Base-by-base conservation (phyloP, 2,797 vertebrate species). In the Sebastolobus alascanus region DNA sequence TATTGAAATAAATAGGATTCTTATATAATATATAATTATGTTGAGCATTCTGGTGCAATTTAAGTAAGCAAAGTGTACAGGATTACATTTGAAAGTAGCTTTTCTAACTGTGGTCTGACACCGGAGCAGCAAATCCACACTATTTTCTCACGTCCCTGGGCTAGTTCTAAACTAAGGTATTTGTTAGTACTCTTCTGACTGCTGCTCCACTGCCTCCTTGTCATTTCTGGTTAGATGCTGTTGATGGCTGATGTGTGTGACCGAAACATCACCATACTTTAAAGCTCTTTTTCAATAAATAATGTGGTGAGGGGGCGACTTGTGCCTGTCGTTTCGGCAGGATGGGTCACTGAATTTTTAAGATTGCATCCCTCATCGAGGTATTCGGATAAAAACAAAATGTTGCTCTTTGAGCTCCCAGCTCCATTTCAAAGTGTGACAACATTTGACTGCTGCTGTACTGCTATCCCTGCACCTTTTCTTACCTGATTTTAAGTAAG, bases 231-330 rank as follows among this genome's bases (percentile, higher is more conserved):
- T 88, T 84, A 85, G 67, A 52, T 4, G 37, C 12, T n/a, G 20
- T 70, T 75, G 31, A 73, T 43, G 65, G 59, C 22, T 85, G 83
- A 80, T 56, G 52, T n/a, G 69, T 77, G 68, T 66, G 88, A 82
- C 83, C 22, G 40, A 85, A 87, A 77, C 82, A 77, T 70, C 59
- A 55, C 59, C 70, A 61, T 65, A 77, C 73, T 86, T 75, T 66
- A 37, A 82, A 82, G 52, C 52, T 61, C 38, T 71, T 69, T 68
- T 79, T 87, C 18, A 80, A 88, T 88, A 83, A 90, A 83, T 85
- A 69, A 83, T 83, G 67, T 14, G 59, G 33, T 11, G 12, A 68
- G 59, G 46, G 61, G 68, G 18, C 1, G 25, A 59, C 52, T 59
- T 55, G 40, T 63, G 75, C 66, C 66, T 58, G 73, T 69, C 14